Percentiles rank a stretch among this genome's conserved stretches.
Conservation (phyloP, 2,888 invertebrate genomes). For the Trisateles emortualis region DNA sequence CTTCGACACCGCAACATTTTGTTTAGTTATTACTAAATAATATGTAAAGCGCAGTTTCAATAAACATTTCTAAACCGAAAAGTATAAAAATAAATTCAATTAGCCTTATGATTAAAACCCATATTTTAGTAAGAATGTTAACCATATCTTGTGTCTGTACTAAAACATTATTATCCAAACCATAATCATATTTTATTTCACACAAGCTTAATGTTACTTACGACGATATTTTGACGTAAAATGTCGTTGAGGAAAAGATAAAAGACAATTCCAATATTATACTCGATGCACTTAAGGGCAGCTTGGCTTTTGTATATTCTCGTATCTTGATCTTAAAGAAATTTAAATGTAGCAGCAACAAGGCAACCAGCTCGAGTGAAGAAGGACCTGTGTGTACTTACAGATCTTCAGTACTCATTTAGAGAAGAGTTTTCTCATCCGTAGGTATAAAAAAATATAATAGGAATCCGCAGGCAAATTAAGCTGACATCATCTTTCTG, state of each 20-base stretch:
- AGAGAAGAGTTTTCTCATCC: too few species aligned
- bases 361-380: too few species aligned
- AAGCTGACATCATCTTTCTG: too few species aligned
- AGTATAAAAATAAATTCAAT: slow-evolving; percentile 6
- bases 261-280: not conserved
- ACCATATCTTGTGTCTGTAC: not conserved
- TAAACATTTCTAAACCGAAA: not conserved
- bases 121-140: slow-evolving; percentile 5
- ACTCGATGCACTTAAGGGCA: not conserved
- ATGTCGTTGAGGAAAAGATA: not conserved
- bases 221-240: slow-evolving; percentile 2
- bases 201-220: not conserved
- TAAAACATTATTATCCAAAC: slow-evolving; percentile 1
- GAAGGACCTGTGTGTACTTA: too few species aligned
- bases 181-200: slow-evolving; percentile 3
- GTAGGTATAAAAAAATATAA: too few species aligned
- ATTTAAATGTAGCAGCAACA: too few species aligned
- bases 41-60: not conserved
- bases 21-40: not conserved
- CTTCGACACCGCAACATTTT: too few species aligned
- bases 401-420: too few species aligned
- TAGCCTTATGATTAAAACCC: slow-evolving; percentile 8
- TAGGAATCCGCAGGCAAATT: too few species aligned
- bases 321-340: too few species aligned
- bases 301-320: not conserved